Percentiles rank a stretch among this genome's conserved stretches.
These are phyloP conservation scores for Thymelicus sylvestris DNA, from an alignment of 2,888 invertebrate genomes.

Conservation along the genomic window DNA sequence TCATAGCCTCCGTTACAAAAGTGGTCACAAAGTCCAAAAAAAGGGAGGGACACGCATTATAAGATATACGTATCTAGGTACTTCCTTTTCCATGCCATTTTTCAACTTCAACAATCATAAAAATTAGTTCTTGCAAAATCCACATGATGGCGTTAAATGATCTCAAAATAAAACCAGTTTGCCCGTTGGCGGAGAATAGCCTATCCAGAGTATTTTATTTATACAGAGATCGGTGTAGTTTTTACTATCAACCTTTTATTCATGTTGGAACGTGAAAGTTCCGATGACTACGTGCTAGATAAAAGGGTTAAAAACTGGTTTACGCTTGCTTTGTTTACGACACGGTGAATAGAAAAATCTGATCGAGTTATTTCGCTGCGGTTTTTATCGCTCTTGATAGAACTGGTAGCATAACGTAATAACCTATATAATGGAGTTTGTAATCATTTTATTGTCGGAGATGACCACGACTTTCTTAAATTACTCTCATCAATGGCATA, in stretches of 20 bases:
- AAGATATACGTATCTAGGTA: no score
- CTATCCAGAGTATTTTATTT: not conserved
- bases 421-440: conserved; percentile 20
- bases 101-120: no score
- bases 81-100: no score
- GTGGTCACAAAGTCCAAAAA: no score
- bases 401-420: conserved; percentile 18
- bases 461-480: conserved; percentile 4
- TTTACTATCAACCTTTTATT: conserved; percentile 34
- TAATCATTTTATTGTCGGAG: conserved; percentile 11
- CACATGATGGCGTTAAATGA: no score
- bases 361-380: conserved; percentile 17
- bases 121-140: no score
- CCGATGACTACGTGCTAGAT: conserved; percentile 37
- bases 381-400: conserved; percentile 14
- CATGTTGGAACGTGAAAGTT: conserved; percentile 36
- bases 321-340: conserved; percentile 35
- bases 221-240: conserved; percentile 15
- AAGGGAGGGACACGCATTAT: no score
- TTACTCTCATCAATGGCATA: conserved; percentile 8
- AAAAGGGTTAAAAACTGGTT: conserved; percentile 31
- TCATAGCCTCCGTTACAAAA: no score
- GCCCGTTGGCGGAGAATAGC: not conserved
- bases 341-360: conserved; percentile 32
- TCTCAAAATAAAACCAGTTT: not conserved